These are phyloP conservation scores for Metopia argyrocephala DNA, from an alignment of 2,888 invertebrate genomes.

Conservation along the genomic window DNA sequence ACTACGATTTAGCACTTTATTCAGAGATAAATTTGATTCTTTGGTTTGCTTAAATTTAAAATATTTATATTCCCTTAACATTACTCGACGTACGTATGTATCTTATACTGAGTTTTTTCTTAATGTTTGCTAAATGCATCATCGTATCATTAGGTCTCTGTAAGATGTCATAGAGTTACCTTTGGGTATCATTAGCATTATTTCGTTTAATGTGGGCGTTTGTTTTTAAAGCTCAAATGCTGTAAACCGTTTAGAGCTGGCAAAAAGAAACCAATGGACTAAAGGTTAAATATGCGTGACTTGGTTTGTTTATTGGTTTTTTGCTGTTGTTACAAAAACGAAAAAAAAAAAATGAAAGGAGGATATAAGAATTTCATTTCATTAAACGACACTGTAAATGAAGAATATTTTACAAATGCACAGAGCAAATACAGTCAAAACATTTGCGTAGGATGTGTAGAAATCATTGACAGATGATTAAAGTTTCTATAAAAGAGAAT, in stretches of 20 bases:
- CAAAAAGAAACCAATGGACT: constrained; percentile 1
- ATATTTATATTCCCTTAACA: constrained; percentile 28
- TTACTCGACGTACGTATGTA: no score
- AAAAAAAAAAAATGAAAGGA: no score
- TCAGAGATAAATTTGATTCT: constrained; percentile 22
- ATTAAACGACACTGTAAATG: background rate
- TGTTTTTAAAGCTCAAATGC: constrained; percentile 12
- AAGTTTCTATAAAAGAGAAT: background rate
- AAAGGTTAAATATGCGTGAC: constrained; percentile 44
- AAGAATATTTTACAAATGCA: background rate
- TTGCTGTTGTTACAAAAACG: no score
- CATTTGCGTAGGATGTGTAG: background rate
- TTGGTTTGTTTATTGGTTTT: constrained; percentile 34
- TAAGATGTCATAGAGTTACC: constrained; percentile 69
- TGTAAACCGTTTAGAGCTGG: background rate
- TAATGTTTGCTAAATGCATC: constrained; percentile 46
- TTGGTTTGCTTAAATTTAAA: constrained; percentile 1
- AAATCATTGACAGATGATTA: background rate
- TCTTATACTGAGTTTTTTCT: no score
- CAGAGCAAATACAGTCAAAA: background rate
- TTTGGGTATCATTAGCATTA: constrained; percentile 70
- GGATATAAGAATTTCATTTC: constrained; percentile 12
- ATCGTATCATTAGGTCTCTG: constrained; percentile 20
- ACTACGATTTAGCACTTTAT: constrained; percentile 21
- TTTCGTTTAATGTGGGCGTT: constrained; percentile 21